Evolutionary conservation across 1,140 invertebrate genomes (phyloP).

Genomic region (Dendrolimus kikuchii): DNA sequence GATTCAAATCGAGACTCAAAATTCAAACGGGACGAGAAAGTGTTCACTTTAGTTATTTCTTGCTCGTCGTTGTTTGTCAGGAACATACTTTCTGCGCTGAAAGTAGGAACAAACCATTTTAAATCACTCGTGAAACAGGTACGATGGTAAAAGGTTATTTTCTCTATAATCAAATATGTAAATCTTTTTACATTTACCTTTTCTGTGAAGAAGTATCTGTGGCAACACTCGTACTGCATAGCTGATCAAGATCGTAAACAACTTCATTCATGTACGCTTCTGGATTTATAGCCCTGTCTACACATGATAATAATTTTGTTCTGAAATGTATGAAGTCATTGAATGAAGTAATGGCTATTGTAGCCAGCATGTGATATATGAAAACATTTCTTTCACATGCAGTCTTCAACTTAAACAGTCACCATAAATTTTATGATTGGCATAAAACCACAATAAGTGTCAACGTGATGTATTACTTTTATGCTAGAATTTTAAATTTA

Average conservation of each 20-base stretch:
- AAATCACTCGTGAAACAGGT: no score
- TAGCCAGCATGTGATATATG: no score
- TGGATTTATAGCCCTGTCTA: conserved; percentile 76
- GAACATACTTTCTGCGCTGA: conserved; percentile 39
- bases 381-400: no score
- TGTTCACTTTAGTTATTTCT: conserved; percentile 70
- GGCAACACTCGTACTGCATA: conserved; percentile 30
- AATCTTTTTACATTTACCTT: conserved; percentile 30
- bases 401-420: no score
- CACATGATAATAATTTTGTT: conserved; percentile 73
- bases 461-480: no score
- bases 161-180: not conserved
- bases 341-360: no score
- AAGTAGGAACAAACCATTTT: conserved; percentile 12
- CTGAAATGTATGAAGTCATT: conserved; percentile 28
- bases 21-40: conserved; percentile 72
- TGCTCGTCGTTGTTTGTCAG: conserved; percentile 77
- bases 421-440: no score
- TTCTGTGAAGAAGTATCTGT: conserved; percentile 29
- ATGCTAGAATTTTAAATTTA: no score
- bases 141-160: no score
- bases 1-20: conserved; percentile 94
- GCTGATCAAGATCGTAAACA: conserved; percentile 83
- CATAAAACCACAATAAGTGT: no score
- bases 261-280: conserved; percentile 75